Evolutionary conservation across 2,888 invertebrate species (phyloP).

Genomic region (Xanthia icteritia): DNA sequence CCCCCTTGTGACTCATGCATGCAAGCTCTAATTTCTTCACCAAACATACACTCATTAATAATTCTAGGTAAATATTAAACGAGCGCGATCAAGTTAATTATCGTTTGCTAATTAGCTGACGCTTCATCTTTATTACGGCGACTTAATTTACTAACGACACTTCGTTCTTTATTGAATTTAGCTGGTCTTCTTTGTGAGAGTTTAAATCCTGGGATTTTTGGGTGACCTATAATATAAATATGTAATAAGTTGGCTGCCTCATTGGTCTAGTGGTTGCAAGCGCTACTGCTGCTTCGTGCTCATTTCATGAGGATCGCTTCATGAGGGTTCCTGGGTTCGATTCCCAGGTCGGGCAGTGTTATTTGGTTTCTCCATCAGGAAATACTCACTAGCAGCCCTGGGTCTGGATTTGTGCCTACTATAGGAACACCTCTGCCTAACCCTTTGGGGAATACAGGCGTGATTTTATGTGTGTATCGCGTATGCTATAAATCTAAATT

Average conservation of each 20-base stretch:
- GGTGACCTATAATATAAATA: not conserved
- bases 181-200: not conserved
- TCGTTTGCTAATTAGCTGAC: conserved; percentile 35
- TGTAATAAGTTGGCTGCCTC: too few species aligned
- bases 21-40: conserved; percentile 66
- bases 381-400: too few species aligned
- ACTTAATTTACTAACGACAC: conserved; percentile 37
- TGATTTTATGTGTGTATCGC: too few species aligned
- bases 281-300: too few species aligned
- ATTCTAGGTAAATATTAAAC: conserved; percentile 58
- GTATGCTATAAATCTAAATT: not conserved
- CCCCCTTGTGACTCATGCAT: conserved; percentile 58
- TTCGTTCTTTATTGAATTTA: not conserved
- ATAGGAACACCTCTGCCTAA: too few species aligned
- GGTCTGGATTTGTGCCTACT: too few species aligned
- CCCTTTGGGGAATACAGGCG: too few species aligned
- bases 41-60: conserved; percentile 64
- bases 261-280: too few species aligned
- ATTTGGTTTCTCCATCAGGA: too few species aligned
- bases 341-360: too few species aligned
- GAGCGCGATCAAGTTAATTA: conserved; percentile 51
- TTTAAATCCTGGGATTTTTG: not conserved
- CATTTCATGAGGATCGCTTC: too few species aligned
- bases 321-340: too few species aligned
- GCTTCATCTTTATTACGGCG: conserved; percentile 15